Conservation (phyloP, 2,797 vertebrate species). For the Sebastes kiyomatsui region DNA sequence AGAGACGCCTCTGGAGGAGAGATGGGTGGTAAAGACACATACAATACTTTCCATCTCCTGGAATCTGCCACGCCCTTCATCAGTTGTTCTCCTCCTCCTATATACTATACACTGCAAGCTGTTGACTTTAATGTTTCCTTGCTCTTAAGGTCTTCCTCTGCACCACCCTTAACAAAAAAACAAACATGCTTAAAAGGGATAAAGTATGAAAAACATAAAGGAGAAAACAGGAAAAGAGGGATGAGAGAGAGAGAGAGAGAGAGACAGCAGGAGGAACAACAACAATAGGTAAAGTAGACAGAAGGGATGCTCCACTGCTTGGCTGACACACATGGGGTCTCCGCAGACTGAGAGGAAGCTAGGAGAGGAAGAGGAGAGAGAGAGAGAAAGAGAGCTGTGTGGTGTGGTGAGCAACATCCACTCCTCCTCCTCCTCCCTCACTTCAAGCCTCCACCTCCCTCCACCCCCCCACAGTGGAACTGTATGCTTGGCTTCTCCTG, state of each 20-base stretch:
- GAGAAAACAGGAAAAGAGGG: neutral
- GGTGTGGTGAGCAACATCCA: slow-evolving; percentile 43
- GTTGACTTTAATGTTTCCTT: neutral
- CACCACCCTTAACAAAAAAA: neutral
- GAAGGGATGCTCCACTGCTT: slow-evolving; percentile 76
- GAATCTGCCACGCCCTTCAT: neutral
- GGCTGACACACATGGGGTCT: slow-evolving; percentile 77
- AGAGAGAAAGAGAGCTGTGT: slow-evolving; percentile 64
- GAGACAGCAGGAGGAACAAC: slow-evolving; percentile 40
- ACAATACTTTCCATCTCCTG: neutral
- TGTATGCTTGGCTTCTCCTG: slow-evolving; percentile 81
- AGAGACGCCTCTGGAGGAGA: neutral
- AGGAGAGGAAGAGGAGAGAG: slow-evolving; percentile 52
- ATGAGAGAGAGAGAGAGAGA: slow-evolving; percentile 1
- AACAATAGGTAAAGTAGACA: slow-evolving; percentile 69
- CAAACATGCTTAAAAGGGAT: neutral
- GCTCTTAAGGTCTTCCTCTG: neutral
- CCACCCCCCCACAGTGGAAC: slow-evolving; percentile 49
- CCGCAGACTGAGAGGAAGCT: slow-evolving; percentile 69
- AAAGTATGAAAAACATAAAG: neutral
- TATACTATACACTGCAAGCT: neutral
- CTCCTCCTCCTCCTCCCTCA: slow-evolving; percentile 32
- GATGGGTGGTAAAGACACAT: neutral
- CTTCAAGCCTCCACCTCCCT: slow-evolving; percentile 42
- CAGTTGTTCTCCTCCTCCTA: neutral